phyloP scores from a whole-genome alignment of 2,113 vertebrate species.

The Alligator sinensis region DNA sequence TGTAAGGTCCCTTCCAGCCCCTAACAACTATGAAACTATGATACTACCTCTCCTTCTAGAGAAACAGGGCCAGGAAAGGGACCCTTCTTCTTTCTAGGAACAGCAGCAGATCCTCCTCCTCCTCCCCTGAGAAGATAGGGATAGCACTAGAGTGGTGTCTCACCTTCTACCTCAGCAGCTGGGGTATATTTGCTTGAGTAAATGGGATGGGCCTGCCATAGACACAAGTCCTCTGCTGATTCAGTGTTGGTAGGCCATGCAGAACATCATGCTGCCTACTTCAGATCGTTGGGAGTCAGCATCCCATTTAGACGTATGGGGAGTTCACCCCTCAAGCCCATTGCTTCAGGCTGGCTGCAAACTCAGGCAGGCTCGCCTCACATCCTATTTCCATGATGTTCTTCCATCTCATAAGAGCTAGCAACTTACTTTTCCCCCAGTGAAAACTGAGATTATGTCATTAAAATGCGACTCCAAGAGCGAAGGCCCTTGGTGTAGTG shows the following conservation, averaged over 20 bases:
- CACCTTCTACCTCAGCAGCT: background rate
- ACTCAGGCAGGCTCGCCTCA: background rate
- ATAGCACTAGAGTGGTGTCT: background rate
- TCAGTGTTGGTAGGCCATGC: accelerated
- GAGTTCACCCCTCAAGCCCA: background rate
- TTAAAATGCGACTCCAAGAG: background rate
- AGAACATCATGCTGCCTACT: background rate
- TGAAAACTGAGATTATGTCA: background rate
- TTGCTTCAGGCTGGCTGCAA: background rate
- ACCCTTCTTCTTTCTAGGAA: background rate
- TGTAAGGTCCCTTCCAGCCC: no score
- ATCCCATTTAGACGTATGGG: accelerated
- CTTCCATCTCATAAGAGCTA: background rate
- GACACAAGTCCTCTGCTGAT: background rate
- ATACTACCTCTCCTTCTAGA: background rate
- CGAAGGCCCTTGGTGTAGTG: background rate
- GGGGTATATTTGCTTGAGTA: background rate
- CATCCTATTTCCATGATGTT: accelerated
- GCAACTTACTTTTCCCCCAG: background rate
- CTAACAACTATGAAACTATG: background rate
- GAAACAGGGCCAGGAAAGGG: background rate
- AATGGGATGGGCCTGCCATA: background rate
- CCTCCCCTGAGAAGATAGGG: background rate
- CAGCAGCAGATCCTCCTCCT: background rate
- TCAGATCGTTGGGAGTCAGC: background rate